Evolutionary conservation across 1,140 invertebrate species (phyloP), one percentile per base, ranked within the genome.

Genomic region (Habropoda laboriosa): DNA sequence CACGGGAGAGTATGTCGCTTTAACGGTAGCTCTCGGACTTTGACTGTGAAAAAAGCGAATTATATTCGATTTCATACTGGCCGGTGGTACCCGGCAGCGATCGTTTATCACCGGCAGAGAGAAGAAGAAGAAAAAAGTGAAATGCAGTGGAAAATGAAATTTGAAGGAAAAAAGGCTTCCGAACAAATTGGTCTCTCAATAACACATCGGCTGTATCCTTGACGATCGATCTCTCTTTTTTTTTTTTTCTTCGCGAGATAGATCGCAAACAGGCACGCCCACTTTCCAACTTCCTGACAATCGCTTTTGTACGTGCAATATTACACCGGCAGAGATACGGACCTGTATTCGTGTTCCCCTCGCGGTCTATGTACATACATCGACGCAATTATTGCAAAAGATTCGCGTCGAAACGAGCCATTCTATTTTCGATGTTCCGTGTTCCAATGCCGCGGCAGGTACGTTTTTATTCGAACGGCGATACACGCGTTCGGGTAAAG

Each of bases 221-320:
- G 81, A 82, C 80, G 72, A 89, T 89, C 84, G 85, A 88, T 88
- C 47, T 85, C 64, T 49, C 8, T 61, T 51, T 63, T 81, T 80
- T 86, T 86, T 77, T 51, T 57, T 24, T 35, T 83, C 81, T 86
- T 86, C 73, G 74, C 72, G 80, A 87, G 84, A 89, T 87, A 87
- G 86, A 90, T 87, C 78, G 80, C 30, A 47, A n/a, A 27, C 75
- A 72, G 85, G 77, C 90, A 88, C 89, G 86, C 90, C 89, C 87
- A 91, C 88, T 89, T 90, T 91, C 86, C 89, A 90, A 87, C 86
- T 89, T 90, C 85, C 86, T 86, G 82, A 88, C 88, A 87, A 90
- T 88, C 87, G 79, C 82, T 86, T 77, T 76, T 80, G 83, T 81
- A 86, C 74, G 51, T 66, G 73, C 38, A 27, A 68, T 47, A 57